phyloP scores from a whole-genome alignment of 2,888 invertebrate genomes.

The Agrotis ipsilon region DNA sequence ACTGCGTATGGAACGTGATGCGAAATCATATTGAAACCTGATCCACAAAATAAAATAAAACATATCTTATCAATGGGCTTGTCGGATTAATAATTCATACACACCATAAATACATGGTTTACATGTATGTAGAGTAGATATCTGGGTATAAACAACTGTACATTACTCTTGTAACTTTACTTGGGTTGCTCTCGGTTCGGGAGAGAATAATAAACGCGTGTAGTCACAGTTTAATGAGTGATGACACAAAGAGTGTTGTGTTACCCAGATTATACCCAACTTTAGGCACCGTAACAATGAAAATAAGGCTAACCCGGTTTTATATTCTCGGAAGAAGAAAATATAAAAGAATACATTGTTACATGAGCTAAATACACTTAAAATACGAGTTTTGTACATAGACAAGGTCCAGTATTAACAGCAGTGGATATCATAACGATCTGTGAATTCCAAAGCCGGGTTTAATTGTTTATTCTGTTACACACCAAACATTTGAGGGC shows the following conservation, averaged over 20 bases:
- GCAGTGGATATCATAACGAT: conserved; percentile 47
- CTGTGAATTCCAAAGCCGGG: conserved; percentile 50
- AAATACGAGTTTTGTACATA: conserved; percentile 18
- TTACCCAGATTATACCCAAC: conserved; percentile 43
- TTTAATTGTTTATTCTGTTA: conserved; percentile 59
- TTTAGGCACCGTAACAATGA: conserved; percentile 28
- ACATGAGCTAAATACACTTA: conserved; percentile 12
- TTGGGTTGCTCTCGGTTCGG: conserved; percentile 31
- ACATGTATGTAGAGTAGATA: conserved; percentile 38
- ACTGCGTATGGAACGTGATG: conserved; percentile 63
- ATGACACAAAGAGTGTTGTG: conserved; percentile 57
- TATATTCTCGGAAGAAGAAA: conserved; percentile 10
- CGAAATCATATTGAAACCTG: conserved; percentile 64
- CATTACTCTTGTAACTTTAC: conserved; percentile 46
- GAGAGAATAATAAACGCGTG: conserved; percentile 47
- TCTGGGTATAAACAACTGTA: conserved; percentile 38
- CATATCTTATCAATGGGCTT: conserved; percentile 59
- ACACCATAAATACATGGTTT: conserved; percentile 40
- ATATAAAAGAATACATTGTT: conserved; percentile 14
- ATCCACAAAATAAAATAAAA: conserved; percentile 61
- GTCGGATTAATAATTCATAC: conserved; percentile 65
- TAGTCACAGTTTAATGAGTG: conserved; percentile 53
- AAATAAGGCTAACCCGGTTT: conserved; percentile 11
- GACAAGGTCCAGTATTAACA: conserved; percentile 37
- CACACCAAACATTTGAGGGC: conserved; percentile 53